Evolutionary conservation across 2,113 vertebrate species (phyloP).

Genomic region (Pantherophis guttatus): DNA sequence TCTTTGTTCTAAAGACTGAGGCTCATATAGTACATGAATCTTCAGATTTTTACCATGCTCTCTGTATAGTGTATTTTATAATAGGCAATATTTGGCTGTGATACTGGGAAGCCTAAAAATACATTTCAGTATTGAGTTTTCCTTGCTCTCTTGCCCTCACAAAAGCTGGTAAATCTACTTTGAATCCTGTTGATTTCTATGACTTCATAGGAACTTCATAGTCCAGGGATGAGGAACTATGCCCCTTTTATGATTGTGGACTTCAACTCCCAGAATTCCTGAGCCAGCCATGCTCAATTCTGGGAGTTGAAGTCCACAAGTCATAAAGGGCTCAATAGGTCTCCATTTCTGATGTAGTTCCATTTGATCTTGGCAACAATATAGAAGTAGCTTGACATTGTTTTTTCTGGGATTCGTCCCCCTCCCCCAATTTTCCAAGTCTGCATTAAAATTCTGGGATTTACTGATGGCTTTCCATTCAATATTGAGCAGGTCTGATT

Average conservation of each 20-base stretch:
- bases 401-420: neutral
- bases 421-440: neutral
- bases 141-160: neutral
- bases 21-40: slow-evolving; percentile 64
- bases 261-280: neutral
- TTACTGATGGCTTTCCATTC: neutral
- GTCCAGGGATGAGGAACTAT: neutral
- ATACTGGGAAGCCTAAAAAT: slow-evolving; percentile 49
- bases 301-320: neutral
- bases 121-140: slow-evolving; percentile 18
- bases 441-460: neutral
- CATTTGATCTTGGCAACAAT: neutral
- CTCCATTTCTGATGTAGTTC: neutral
- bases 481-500: neutral
- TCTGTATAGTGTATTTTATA: slow-evolving; percentile 54
- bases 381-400: neutral
- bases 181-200: neutral
- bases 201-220: neutral
- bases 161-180: neutral
- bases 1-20: slow-evolving; percentile 67
- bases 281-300: neutral
- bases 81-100: slow-evolving; percentile 49
- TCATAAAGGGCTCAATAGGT: neutral
- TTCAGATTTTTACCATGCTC: slow-evolving; percentile 62
- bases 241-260: neutral